Base-by-base conservation (phyloP, 2,797 vertebrate species). In the Sebastes matsubarae region DNA sequence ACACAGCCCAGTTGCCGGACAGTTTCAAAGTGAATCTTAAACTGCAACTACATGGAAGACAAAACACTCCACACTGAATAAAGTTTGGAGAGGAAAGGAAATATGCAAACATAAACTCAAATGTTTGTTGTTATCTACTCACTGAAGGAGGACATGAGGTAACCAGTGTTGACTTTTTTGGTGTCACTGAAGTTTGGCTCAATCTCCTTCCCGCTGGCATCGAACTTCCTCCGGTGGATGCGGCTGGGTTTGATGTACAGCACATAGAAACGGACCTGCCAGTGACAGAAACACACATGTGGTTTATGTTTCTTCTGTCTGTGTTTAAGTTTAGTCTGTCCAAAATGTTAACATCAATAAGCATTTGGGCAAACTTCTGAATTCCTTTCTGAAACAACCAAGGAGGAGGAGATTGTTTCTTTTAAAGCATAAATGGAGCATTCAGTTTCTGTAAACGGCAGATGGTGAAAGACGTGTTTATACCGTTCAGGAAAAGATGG, bases 81-180 rank as follows among this genome's bases (percentile, higher is more conserved):
- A 30, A 2, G 22, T 64, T 74, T 36, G 3, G 18, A 12, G 14
- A 12, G 61, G 14, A 60, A 25, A 57, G 27, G 3, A 68, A 79
- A 58, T 20, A 22, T 12, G 24, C 16, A 55, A 46, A 30, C 22
- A 59, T 8, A 2, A 18, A 38, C 5, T 18, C 3, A 11, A 8
- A 12, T 8, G 42, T 50, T 46, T 55, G 55, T 8, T 55, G 42
- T 10, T 14, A 13, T 80, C 7, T 30, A 95, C 97, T 95, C 94
- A 97, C 97, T 97, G 95, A 96, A 98, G 36, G 97, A 97, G 3
- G 97, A 97, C 96, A 97, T 94, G 50, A 98, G 97, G 93, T 94
- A 96, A 84, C 97, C 97, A 0, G 96, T 97, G 94, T 97, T 97
- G 92, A 98, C 96, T 89, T 97, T 97, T 83, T 80, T 94, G 68